A percentile compares a stretch with the other conserved stretches of the same genome.
Evolutionary conservation across 1,140 invertebrate species (phyloP).

Genomic region (Drosophila kohkoa): DNA sequence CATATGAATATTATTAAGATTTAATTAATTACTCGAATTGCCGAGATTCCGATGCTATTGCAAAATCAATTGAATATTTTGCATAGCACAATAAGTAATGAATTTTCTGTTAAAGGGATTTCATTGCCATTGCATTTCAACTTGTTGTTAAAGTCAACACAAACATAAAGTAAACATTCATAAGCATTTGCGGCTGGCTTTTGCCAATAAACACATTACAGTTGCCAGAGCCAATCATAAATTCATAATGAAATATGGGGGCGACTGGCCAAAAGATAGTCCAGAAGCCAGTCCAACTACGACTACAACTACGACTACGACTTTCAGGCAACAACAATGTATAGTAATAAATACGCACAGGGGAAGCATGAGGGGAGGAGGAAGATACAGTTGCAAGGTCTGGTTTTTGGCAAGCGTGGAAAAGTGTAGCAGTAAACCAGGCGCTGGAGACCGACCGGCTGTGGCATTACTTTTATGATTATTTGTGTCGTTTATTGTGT

Average conservation of each 20-base stretch:
- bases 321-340: constrained; percentile 17
- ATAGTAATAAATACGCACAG: constrained; percentile 58
- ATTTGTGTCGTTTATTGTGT: constrained; percentile 76
- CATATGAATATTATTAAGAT: constrained; percentile 1
- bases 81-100: not conserved
- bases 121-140: not conserved
- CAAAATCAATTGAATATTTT: constrained; percentile 6
- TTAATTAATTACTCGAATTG: constrained; percentile 6
- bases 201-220: constrained; percentile 78
- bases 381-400: constrained; percentile 35
- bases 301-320: constrained; percentile 37
- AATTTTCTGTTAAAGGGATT: constrained; percentile 4
- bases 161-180: constrained; percentile 34
- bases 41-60: not conserved
- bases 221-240: constrained; percentile 68
- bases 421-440: constrained; percentile 31
- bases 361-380: constrained; percentile 20
- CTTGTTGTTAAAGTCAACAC: constrained; percentile 29
- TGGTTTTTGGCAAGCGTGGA: constrained; percentile 45
- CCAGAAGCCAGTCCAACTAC: constrained; percentile 41
- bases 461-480: constrained; percentile 81
- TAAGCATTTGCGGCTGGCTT: constrained; percentile 54
- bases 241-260: constrained; percentile 78
- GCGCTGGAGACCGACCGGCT: constrained; percentile 41
- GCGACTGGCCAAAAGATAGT: constrained; percentile 46